Conservation (phyloP, 2,797 vertebrate species). For the Erithacus rubecula region DNA sequence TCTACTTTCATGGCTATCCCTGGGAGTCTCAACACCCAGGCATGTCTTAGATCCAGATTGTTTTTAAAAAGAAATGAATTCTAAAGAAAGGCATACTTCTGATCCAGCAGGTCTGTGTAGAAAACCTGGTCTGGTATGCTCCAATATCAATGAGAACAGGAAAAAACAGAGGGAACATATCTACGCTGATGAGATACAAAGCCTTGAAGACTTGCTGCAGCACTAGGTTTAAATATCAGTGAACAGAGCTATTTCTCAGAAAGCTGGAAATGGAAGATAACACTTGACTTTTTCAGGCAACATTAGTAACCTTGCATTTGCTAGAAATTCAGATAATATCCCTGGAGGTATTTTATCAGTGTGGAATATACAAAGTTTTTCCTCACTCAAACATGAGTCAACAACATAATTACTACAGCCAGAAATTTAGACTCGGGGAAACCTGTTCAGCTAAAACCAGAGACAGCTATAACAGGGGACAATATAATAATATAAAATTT, state of each 20-base stretch:
- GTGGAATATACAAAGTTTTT: neutral
- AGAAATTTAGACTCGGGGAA: neutral
- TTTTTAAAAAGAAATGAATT: neutral
- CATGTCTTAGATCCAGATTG: neutral
- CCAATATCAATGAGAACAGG: neutral
- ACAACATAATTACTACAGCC: neutral
- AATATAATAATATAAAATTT: neutral
- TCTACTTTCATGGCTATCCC: neutral
- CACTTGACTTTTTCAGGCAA: neutral
- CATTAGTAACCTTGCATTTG: slow-evolving; percentile 10
- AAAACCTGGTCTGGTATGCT: neutral
- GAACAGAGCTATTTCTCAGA: neutral
- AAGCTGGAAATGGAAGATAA: neutral
- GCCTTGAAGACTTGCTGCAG: neutral
- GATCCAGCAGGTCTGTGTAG: neutral
- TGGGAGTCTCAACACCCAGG: neutral
- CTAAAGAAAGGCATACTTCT: neutral
- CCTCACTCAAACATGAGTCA: neutral
- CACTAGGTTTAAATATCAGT: neutral
- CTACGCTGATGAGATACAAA: neutral
- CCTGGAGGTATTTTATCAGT: neutral
- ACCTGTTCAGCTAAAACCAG: neutral
- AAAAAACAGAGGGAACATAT: neutral
- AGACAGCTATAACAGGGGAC: neutral
- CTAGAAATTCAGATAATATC: neutral